A percentile compares a stretch with the other conserved stretches of the same genome.
phyloP scores from a whole-genome alignment of 2,888 invertebrate genomes.

The Octonoba sinensis region DNA sequence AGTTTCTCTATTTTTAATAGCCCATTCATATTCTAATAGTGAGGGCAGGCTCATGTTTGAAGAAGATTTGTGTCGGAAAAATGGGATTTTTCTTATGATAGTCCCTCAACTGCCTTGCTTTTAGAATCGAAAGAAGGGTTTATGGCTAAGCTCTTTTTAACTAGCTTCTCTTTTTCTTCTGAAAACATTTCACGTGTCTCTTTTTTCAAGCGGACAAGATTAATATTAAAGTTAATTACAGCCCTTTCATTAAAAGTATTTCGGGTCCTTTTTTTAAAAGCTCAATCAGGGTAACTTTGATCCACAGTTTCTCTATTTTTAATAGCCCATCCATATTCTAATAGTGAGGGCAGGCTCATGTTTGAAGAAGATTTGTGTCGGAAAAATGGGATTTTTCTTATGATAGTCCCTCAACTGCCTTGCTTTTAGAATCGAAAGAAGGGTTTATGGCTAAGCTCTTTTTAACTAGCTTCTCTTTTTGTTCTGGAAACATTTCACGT shows the following conservation, averaged over 20 bases:
- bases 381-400: conserved; percentile 39
- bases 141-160: conserved; percentile 57
- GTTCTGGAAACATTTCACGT: too few relatives aligned
- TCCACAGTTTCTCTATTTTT: too few relatives aligned
- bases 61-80: conserved; percentile 48
- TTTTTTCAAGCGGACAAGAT: background rate
- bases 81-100: conserved; percentile 47
- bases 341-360: conserved; percentile 62
- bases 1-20: too few relatives aligned
- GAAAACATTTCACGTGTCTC: too few relatives aligned
- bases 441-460: conserved; percentile 55
- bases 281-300: too few relatives aligned
- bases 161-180: background rate
- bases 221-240: too few relatives aligned
- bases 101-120: conserved; percentile 40
- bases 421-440: conserved; percentile 56
- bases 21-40: too few relatives aligned
- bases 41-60: conserved; percentile 61
- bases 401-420: conserved; percentile 48
- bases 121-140: conserved; percentile 57
- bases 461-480: conserved; percentile 22
- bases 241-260: too few relatives aligned
- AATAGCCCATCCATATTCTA: too few relatives aligned
- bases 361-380: conserved; percentile 56
- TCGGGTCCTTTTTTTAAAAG: too few relatives aligned